Conservation (phyloP, 2,888 invertebrate genomes). For the Pandemis corylana region DNA sequence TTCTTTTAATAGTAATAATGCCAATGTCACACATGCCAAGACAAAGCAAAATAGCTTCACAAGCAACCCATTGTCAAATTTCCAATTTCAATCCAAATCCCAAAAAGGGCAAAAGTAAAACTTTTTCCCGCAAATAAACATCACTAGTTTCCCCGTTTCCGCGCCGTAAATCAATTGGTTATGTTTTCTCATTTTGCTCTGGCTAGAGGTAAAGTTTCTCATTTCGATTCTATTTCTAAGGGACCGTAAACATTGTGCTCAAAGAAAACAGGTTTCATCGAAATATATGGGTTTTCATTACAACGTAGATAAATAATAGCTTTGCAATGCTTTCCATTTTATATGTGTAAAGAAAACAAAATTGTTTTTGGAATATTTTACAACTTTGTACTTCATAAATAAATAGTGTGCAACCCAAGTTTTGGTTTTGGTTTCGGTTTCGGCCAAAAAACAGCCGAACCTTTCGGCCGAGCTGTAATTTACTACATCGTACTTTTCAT, state of each 20-base stretch:
- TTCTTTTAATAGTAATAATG: no score
- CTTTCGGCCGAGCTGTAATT: no score
- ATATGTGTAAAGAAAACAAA: no score
- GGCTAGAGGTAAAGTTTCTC: constrained; percentile 10
- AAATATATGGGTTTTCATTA: constrained; percentile 8
- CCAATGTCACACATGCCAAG: no score
- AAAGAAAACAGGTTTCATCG: neutral
- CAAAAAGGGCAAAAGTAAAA: constrained; percentile 1
- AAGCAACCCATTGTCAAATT: neutral
- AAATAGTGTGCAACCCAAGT: no score
- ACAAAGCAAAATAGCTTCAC: no score
- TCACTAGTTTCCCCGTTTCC: constrained; percentile 21
- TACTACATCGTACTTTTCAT: no score
- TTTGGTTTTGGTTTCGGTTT: no score
- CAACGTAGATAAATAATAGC: neutral
- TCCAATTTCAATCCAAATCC: neutral
- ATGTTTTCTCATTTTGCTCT: constrained; percentile 37
- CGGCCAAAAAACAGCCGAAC: no score
- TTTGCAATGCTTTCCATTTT: no score
- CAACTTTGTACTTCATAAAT: no score
- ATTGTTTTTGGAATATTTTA: no score
- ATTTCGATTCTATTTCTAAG: constrained; percentile 9
- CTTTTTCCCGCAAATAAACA: constrained; percentile 18
- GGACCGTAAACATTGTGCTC: constrained; percentile 8
- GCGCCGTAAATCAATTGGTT: constrained; percentile 39